These are phyloP conservation scores for Sebastes reedi DNA, from an alignment of 2,797 vertebrate species.

Conservation along the genomic window DNA sequence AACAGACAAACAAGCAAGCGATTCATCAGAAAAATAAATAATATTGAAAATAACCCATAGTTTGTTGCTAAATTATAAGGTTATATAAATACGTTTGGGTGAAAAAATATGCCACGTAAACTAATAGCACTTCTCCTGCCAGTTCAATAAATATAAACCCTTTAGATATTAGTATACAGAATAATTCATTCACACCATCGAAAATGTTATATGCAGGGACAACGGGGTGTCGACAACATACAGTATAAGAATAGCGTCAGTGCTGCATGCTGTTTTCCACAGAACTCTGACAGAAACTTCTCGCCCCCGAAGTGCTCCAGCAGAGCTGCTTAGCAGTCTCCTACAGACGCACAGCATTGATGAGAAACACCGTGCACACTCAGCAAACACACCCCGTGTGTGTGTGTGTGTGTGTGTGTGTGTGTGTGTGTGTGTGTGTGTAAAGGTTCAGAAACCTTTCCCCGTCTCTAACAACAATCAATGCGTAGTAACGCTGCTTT, in stretches of 20 bases:
- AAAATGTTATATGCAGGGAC: neutral
- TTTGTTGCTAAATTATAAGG: neutral
- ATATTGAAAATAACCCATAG: neutral
- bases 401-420: neutral
- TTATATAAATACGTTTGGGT: neutral
- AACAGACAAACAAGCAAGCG: neutral
- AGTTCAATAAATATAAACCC: neutral
- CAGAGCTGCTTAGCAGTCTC: neutral
- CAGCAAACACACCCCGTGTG: neutral
- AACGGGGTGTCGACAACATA: neutral
- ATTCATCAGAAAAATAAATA: neutral
- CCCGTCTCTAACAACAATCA: constrained; percentile 18
- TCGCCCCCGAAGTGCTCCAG: neutral
- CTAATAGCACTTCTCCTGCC: neutral
- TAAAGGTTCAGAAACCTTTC: neutral
- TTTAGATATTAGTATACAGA: neutral
- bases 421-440: neutral
- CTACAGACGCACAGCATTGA: neutral
- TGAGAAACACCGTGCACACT: neutral
- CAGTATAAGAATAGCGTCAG: neutral
- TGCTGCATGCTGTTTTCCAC: neutral
- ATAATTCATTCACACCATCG: neutral
- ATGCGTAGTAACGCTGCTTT: constrained; percentile 6
- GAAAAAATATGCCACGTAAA: neutral
- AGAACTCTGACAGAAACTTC: neutral